A percentile compares a stretch with the other conserved stretches of the same genome.
Conservation (phyloP, 1,140 invertebrate species). For the Pachypeltis micranthus region DNA sequence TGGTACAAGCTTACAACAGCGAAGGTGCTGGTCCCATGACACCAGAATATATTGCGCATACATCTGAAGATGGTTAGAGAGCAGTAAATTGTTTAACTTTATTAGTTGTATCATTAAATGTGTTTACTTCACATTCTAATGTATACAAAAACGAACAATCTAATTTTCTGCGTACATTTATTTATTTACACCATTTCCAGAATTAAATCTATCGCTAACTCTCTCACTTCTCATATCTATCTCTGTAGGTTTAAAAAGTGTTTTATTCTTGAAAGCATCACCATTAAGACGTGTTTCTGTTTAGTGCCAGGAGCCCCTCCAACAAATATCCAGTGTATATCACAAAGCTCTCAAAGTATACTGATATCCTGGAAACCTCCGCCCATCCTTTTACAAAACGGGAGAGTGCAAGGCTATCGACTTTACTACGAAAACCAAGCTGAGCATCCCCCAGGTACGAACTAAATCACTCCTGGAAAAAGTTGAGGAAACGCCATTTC, state of each 20-base stretch:
- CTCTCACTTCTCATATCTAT: no score
- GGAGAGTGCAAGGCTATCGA: slow-evolving; percentile 68
- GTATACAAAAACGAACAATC: no score
- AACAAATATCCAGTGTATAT: slow-evolving; percentile 33
- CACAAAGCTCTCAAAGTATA: slow-evolving; percentile 37
- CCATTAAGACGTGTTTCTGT: no score
- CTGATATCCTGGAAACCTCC: slow-evolving; percentile 42
- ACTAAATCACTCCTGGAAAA: neutral
- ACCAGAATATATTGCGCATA: slow-evolving; percentile 39
- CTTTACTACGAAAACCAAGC: slow-evolving; percentile 55
- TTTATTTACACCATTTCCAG: neutral
- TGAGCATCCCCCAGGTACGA: slow-evolving; percentile 23
- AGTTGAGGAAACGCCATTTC: no score
- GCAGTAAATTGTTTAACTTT: no score
- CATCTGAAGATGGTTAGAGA: slow-evolving; percentile 43
- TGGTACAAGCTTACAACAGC: slow-evolving; percentile 47
- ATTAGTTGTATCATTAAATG: no score
- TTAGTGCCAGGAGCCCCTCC: slow-evolving; percentile 37
- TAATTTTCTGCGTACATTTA: neutral
- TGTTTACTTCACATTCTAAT: slow-evolving; percentile 8
- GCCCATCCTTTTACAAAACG: slow-evolving; percentile 43
- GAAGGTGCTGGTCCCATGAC: slow-evolving; percentile 42
- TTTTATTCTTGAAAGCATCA: no score
- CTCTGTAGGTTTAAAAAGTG: no score
- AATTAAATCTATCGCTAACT: no score